A percentile compares a stretch with the other conserved stretches of the same genome.
These are phyloP conservation scores for Jordanella pulchra DNA, from an alignment of 2,797 vertebrate genomes.

Conservation along the genomic window DNA sequence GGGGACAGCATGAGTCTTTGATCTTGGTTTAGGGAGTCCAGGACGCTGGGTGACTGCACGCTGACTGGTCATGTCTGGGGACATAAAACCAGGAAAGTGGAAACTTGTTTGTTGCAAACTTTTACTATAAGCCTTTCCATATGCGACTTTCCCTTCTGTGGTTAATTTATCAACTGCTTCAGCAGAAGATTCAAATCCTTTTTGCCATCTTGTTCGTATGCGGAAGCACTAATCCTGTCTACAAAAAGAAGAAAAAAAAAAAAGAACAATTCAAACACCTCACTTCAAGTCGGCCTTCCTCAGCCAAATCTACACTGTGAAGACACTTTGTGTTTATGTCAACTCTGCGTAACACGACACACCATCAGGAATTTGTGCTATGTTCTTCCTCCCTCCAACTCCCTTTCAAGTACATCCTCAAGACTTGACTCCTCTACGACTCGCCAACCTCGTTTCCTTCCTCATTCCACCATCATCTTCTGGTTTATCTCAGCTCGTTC, in stretches of 20 bases:
- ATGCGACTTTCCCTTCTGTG: conserved; percentile 1
- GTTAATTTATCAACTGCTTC: background rate
- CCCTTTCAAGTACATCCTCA: conserved; percentile 20
- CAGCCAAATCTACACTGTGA: conserved; percentile 4
- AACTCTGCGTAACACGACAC: conserved; percentile 13
- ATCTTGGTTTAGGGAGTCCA: conserved; percentile 19
- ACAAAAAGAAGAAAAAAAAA: conserved; percentile 7
- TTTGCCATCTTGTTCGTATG: background rate
- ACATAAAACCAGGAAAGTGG: background rate
- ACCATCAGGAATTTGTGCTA: conserved; percentile 54
- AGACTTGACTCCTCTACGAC: conserved; percentile 8
- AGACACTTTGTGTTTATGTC: conserved; percentile 5
- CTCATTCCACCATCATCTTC: background rate
- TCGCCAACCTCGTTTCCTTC: conserved; percentile 4
- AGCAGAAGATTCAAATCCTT: conserved; percentile 1
- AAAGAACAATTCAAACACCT: conserved; percentile 24
- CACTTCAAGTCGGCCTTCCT: background rate
- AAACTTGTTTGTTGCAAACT: background rate
- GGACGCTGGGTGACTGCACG: conserved; percentile 3
- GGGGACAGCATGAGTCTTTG: conserved; percentile 5
- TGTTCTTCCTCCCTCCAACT: conserved; percentile 50
- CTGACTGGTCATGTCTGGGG: background rate
- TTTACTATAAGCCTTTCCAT: conserved; percentile 14
- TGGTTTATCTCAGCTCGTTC: background rate
- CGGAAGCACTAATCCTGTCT: conserved; percentile 16